Evolutionary conservation across 2,888 invertebrate species (phyloP).

Genomic region (Frankliniella intonsa): DNA sequence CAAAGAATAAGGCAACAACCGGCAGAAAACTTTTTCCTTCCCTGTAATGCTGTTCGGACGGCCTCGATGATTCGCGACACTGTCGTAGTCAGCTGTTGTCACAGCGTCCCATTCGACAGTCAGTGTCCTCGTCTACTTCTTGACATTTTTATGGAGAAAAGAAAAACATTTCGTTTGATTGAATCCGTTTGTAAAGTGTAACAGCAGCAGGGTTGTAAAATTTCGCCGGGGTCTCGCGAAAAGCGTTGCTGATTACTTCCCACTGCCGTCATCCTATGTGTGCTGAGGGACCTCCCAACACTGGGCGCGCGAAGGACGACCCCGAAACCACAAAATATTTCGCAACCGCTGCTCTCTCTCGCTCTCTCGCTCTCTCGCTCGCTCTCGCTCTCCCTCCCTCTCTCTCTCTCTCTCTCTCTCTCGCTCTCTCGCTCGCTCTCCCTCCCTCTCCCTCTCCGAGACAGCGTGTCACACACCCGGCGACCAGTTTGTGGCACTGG

Average conservation of each 20-base stretch:
- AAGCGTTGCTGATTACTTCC: background rate
- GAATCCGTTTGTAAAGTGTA: too few relatives aligned
- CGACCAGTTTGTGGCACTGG: background rate
- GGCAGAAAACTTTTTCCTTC: too few relatives aligned
- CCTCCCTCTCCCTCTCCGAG: background rate
- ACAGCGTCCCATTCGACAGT: too few relatives aligned
- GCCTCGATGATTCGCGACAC: too few relatives aligned
- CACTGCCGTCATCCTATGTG: background rate
- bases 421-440: background rate
- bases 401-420: background rate
- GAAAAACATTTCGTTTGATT: too few relatives aligned
- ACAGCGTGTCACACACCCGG: background rate
- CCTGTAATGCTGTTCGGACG: too few relatives aligned
- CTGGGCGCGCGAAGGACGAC: background rate
- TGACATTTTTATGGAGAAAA: too few relatives aligned
- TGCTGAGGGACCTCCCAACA: background rate
- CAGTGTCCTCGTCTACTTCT: too few relatives aligned
- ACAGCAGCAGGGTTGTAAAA: too few relatives aligned
- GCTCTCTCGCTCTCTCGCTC: background rate
- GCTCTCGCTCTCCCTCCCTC: background rate
- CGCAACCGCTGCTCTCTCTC: background rate
- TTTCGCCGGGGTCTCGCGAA: background rate
- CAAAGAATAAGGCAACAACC: too few relatives aligned
- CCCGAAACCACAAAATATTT: background rate
- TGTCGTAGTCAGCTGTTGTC: too few relatives aligned